A percentile compares a stretch with the other conserved stretches of the same genome.
These are phyloP conservation scores for Manis pentadactyla DNA, from an alignment of 2,797 vertebrate genomes.

Conservation along the genomic window DNA sequence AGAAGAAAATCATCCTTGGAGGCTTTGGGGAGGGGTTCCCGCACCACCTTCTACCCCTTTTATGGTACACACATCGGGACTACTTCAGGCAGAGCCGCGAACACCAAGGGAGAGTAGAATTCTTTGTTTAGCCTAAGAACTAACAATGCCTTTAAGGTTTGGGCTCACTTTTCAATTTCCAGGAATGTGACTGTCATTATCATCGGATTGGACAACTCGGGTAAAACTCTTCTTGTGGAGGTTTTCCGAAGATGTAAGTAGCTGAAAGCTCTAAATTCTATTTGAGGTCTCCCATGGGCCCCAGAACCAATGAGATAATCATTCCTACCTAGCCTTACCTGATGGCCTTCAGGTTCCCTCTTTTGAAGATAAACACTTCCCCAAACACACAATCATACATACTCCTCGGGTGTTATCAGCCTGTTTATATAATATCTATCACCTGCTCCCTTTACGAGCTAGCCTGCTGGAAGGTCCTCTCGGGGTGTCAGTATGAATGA, in stretches of 20 bases:
- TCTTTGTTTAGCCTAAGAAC: slow-evolving; percentile 11
- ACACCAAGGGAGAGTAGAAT: not conserved
- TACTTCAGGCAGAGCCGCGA: slow-evolving; percentile 19
- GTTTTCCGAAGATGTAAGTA: slow-evolving; percentile 90
- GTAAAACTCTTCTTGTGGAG: slow-evolving; percentile 90
- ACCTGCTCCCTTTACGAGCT: slow-evolving; percentile 37
- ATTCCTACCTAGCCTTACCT: slow-evolving; percentile 38
- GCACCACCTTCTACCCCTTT: not conserved
- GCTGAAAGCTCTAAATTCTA: slow-evolving; percentile 37
- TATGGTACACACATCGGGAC: not conserved
- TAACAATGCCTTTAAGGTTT: slow-evolving; percentile 45
- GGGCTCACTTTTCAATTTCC: slow-evolving; percentile 57
- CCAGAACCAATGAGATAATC: not conserved
- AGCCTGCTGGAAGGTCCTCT: slow-evolving; percentile 21
- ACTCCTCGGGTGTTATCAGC: not conserved
- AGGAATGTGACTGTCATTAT: slow-evolving; percentile 91
- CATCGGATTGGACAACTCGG: slow-evolving; percentile 92
- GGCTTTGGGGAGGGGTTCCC: not conserved
- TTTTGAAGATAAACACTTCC: slow-evolving; percentile 45
- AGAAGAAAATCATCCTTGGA: not conserved
- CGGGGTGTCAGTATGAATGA: slow-evolving; percentile 45
- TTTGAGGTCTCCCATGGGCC: not conserved
- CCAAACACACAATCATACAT: not conserved
- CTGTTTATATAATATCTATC: slow-evolving; percentile 53
- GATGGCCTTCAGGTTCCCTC: not conserved